phyloP scores from a whole-genome alignment of 2,113 vertebrate genomes.

The Ascaphus truei region DNA sequence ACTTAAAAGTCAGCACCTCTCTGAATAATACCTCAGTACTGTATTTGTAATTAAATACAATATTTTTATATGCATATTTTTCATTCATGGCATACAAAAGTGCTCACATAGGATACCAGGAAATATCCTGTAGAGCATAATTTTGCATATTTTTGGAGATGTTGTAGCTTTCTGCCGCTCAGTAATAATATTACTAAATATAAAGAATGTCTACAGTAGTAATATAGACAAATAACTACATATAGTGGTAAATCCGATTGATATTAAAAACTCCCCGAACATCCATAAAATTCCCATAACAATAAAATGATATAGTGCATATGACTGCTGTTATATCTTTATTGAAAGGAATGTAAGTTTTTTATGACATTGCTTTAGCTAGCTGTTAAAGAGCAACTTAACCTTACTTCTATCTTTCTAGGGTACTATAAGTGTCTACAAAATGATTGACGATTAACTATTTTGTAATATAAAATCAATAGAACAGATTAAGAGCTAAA shows the following conservation, averaged over 20 bases:
- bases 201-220: not conserved
- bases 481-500: not conserved
- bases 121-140: no score
- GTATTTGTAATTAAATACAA: no score
- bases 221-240: not conserved
- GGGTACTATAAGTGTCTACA: conserved; percentile 3
- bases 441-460: not conserved
- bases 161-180: not conserved
- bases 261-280: not conserved
- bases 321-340: not conserved
- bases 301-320: conserved; percentile 6
- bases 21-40: no score
- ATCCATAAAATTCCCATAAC: conserved; percentile 16
- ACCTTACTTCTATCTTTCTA: conserved; percentile 4
- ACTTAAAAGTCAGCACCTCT: no score
- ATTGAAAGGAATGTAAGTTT: not conserved
- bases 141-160: not conserved
- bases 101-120: no score
- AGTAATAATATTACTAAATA: not conserved
- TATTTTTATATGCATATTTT: no score
- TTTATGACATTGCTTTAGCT: not conserved
- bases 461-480: conserved; percentile 25
- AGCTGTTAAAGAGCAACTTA: conserved; percentile 1
- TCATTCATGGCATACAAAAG: no score
- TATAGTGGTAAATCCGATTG: not conserved